Evolutionary conservation across 2,797 vertebrate genomes (phyloP), one percentile per base, ranked within the genome.

Genomic region (Pitangus sulphuratus): DNA sequence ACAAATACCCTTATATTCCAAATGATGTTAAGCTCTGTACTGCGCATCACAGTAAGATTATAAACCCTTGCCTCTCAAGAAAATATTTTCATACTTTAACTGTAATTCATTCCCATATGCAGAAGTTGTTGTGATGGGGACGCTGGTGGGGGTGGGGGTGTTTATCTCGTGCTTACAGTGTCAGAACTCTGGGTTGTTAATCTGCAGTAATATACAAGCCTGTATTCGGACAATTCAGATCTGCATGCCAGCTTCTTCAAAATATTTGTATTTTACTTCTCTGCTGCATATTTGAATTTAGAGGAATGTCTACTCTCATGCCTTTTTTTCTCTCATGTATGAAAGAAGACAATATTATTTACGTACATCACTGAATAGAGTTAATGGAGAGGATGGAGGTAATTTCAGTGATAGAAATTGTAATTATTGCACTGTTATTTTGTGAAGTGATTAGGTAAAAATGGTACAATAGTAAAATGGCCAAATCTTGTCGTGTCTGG

Each of bases 1-100:
- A 96, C 97, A 97, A 98, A 97, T 92, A 92, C 94, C 97, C 86
- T 94, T 64, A 66, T 95, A 47, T 79, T 85, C 66, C 3, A 4
- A 61, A 90, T 81, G 66, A 90, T 66, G 53, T 42, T 74, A 77
- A 19, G 2, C 76, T 86, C 68, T 88, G 78, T 64, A 10, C 54
- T 71, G 26, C 35, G n/a, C 71, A 50, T 75, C 44, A 25, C 78
- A 89, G 61, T 90, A 71, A 58, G 42, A 61, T 47, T 84, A 71
- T 40, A 89, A 87, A 78, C 14, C 42, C n/a, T 68, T 31, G 33
- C 28, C 31, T 90, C 48, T 89, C 5, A 7, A 87, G 66, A 86
- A 90, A 75, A 87, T 92, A 57, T 84, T 87, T 90, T 91, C 47
- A 30, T 69, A 39, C 30, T 86, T 80, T 58, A 62, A 25, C 26